Evolutionary conservation across 2,113 vertebrate genomes (phyloP), one percentile per base, ranked within the genome.

Genomic region (Struthidea cinerea): DNA sequence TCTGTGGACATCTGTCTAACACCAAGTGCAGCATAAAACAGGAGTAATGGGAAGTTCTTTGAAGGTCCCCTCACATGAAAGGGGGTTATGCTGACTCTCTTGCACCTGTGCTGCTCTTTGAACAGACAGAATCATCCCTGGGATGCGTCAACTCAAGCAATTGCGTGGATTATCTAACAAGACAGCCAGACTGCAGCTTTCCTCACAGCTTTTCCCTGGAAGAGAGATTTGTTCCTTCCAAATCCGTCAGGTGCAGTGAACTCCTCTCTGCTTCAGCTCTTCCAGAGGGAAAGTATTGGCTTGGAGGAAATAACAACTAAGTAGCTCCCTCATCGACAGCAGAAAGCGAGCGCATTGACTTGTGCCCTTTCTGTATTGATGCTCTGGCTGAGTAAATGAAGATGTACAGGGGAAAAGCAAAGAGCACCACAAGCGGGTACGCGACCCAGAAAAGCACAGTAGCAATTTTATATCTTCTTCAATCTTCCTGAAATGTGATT

Each of bases 401-500:
- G 79, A 91, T 59, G 39, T 82, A 94, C 71, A 79, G 63, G 52
- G 49, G 70, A 46, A 94, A 95, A 96, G 95, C 84, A 94, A 96
- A 94, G 21, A 94, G 78, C 74, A 83, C n/a, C 63, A 67, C 77
- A 87, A 93, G 87, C 13, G 2, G 52, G 53, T 46, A 44, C n/a
- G 84, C 6, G 16, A 89, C 84, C 94, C 95, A 84, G 65, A 37
- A 65, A 41, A 80, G 80, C 55, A 83, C 2, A 88, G 30, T 2
- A 90, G 93, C 69, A 76, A 63, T 85, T 68, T 74, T 76, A 56
- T 53, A 52, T 88, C 97, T 97, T 95, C 96, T 93, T 96, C 94
- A 42, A 46, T 92, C 96, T 94, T 95, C 87, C 85, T 73, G 80
- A 95, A 97, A 96, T 79, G 95, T 97, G 96, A 97, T 97, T 96